Evolutionary conservation across 2,888 invertebrate species (phyloP), one percentile per base, ranked within the genome.

Genomic region (Oxycera nigricornis): DNA sequence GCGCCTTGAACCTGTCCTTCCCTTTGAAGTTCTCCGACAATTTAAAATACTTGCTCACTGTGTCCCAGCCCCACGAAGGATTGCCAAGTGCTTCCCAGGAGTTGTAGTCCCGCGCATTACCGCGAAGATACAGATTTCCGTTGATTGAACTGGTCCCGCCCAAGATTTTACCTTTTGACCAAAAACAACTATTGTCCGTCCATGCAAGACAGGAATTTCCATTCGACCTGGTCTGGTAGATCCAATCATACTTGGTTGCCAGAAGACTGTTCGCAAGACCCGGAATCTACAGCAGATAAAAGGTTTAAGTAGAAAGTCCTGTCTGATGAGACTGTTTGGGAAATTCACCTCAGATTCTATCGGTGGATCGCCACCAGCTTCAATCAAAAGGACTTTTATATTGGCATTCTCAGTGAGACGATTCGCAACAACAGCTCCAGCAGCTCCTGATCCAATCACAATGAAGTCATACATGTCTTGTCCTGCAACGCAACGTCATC

Each of bases 391-490:
- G 1, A 88, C 86, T 3, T 81, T 85, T 86, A 86, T 87, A 2
- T 85, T 79, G 52, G 82, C 82, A 77, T 85, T 82, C 79, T 86
- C 86, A 0, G 85, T 81, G 57, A 86, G 81, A 0, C 86, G 82
- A 74, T 85, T 85, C 2, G 86, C 86, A 31, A 86, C 74, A 1
- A 85, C 85, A 76, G 85, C 82, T 50, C 94, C 94, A 81, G 95
- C 94, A 3, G 95, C 95, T 28, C 95, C 95, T 1, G 91, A 92
- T 2, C 95, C 95, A 11, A 95, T 90, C 55, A 94, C 87, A 77
- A 95, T 92, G 81, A 95, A 95, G 83, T 95, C 94, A 80, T 94
- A 95, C 30, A 89, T 88, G 0, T 89, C 88, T n/a, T 89, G 82
- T 52, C 93, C 62, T 62, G 11, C n/a, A 30, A 50, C 28, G 2